Evolutionary conservation across 2,797 vertebrate genomes (phyloP).

Genomic region (Hoplostethus atlanticus): DNA sequence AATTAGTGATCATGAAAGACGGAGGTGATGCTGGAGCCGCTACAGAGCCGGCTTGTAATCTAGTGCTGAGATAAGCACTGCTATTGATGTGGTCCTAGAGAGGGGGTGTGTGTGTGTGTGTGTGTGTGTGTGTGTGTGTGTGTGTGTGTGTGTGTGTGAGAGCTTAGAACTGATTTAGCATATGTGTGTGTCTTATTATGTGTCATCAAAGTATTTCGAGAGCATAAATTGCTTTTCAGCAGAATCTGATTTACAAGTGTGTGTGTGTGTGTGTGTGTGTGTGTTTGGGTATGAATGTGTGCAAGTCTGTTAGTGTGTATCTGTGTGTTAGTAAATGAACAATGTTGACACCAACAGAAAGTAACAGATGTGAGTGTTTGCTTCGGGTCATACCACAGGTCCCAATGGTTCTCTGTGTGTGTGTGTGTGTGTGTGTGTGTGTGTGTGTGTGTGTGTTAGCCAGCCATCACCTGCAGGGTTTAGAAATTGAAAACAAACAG

Average conservation of each 20-base stretch:
- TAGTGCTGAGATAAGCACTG: conserved; percentile 10
- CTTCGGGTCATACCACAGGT: neutral
- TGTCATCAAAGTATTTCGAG: neutral
- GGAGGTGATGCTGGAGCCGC: neutral
- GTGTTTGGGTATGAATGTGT: neutral
- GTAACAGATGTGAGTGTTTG: conserved; percentile 11
- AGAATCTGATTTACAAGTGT: neutral
- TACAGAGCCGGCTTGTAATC: neutral
- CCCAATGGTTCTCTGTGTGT: conserved; percentile 1
- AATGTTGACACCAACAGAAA: neutral
- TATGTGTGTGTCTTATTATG: too few species aligned
- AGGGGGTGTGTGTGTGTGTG: neutral
- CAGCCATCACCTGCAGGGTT: neutral
- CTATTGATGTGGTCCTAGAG: conserved; percentile 2
- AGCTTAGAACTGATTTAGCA: neutral
- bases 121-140: conserved; percentile 4
- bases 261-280: neutral
- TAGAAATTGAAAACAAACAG: conserved; percentile 22
- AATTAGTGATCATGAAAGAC: conserved; percentile 31
- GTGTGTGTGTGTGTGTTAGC: conserved; percentile 5
- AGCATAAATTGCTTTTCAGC: neutral
- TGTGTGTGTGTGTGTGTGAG: neutral
- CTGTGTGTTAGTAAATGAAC: neutral
- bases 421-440: neutral
- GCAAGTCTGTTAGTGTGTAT: neutral